Conservation (phyloP, 2,113 vertebrate genomes). For the Peromyscus polionotus region DNA sequence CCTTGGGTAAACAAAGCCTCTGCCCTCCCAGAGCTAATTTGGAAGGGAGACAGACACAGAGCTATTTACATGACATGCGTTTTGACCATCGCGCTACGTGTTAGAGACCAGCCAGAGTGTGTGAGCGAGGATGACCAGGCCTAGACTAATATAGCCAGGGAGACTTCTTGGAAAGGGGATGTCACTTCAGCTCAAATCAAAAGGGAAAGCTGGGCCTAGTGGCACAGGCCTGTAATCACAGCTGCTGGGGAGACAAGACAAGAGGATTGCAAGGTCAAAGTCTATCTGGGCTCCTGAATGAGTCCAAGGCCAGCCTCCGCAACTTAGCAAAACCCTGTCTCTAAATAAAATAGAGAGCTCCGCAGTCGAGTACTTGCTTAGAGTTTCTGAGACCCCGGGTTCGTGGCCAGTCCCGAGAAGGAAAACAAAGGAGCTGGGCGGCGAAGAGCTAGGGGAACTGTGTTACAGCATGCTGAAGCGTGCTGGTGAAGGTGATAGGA, state of each 20-base stretch:
- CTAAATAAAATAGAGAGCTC: not conserved
- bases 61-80: not conserved
- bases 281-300: not conserved
- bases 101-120: not conserved
- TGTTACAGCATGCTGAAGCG: not conserved
- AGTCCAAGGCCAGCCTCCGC: not conserved
- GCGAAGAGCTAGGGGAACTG: not conserved
- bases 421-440: not conserved
- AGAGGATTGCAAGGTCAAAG: not conserved
- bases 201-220: not conserved
- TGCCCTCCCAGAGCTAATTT: not conserved
- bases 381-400: not conserved
- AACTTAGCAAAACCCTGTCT: not conserved
- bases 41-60: not conserved
- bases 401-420: not conserved
- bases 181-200: conserved; percentile 15
- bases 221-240: not conserved
- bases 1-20: not conserved
- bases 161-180: conserved; percentile 34
- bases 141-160: not conserved
- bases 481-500: not conserved
- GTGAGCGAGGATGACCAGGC: conserved; percentile 2
- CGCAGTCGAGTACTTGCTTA: not conserved
- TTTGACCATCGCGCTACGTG: not conserved
- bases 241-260: not conserved